A percentile compares a stretch with the other conserved stretches of the same genome.
phyloP scores from a whole-genome alignment of 2,888 invertebrate species.

The Nematopogon swammerdamellus region DNA sequence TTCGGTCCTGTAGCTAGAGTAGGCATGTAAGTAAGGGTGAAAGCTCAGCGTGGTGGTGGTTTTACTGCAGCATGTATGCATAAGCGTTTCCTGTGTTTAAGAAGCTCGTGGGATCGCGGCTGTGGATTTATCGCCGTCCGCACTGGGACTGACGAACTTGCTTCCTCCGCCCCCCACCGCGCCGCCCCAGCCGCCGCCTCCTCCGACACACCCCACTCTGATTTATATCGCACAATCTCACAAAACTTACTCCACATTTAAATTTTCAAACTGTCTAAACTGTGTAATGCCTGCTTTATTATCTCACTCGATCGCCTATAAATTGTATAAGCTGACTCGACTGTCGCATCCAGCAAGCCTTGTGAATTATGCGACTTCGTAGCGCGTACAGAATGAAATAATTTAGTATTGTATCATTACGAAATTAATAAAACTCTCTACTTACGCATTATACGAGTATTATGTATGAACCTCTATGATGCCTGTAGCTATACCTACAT shows the following conservation, averaged over 20 bases:
- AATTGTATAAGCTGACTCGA: constrained; percentile 54
- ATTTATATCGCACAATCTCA: constrained; percentile 55
- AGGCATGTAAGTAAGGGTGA: no score
- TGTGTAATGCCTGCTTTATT: constrained; percentile 54
- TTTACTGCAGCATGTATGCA: constrained; percentile 16
- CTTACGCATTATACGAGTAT: no score
- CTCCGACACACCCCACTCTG: no score
- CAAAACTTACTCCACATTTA: constrained; percentile 59
- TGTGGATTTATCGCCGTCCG: constrained; percentile 46
- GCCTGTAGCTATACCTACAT: no score
- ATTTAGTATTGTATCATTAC: no score
- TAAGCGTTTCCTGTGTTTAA: constrained; percentile 42
- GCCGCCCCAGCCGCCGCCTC: constrained; percentile 23
- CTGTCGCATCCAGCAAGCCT: constrained; percentile 31
- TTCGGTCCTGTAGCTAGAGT: no score
- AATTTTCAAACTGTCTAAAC: constrained; percentile 58
- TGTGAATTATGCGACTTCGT: background rate
- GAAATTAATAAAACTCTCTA: no score
- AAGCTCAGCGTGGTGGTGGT: no score
- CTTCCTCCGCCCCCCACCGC: constrained; percentile 17
- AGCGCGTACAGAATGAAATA: background rate
- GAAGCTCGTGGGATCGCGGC: constrained; percentile 40
- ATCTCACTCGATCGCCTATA: constrained; percentile 57
- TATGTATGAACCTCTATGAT: no score
- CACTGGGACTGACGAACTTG: constrained; percentile 25